Conservation (phyloP, 2,888 invertebrate species). For the Athalia rosae region DNA sequence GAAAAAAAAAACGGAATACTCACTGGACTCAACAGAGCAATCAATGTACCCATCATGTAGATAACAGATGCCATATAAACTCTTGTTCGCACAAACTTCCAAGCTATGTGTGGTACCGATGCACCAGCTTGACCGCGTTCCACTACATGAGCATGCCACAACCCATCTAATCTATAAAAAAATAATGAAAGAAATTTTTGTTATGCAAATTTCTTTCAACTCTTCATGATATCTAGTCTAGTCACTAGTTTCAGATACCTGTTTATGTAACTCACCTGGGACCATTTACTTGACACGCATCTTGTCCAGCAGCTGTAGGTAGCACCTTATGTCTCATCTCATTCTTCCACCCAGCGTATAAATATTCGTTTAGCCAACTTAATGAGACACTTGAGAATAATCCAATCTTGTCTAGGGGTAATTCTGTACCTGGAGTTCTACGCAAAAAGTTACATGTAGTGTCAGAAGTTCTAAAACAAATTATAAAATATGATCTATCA, state of each 20-base stretch:
- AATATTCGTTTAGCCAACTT: constrained; percentile 75
- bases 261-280: constrained; percentile 67
- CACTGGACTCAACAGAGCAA: constrained; percentile 75
- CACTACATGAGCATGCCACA: constrained; percentile 74
- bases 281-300: constrained; percentile 73
- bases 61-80: constrained; percentile 71
- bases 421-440: constrained; percentile 58
- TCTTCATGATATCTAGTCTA: too few relatives aligned
- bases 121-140: constrained; percentile 71
- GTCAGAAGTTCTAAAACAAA: not conserved
- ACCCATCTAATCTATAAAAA: constrained; percentile 70
- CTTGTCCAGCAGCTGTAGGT: constrained; percentile 70
- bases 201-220: not conserved
- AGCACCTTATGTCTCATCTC: constrained; percentile 71
- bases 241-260: too few relatives aligned
- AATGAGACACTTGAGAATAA: constrained; percentile 74
- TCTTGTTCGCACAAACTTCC: constrained; percentile 73
- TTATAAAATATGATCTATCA: not conserved
- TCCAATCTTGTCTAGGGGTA: constrained; percentile 72
- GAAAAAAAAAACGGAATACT: constrained; percentile 58
- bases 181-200: not conserved
- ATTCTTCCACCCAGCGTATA: constrained; percentile 73
- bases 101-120: constrained; percentile 72
- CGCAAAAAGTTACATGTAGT: not conserved
- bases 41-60: constrained; percentile 70